Percentiles rank a stretch among this genome's conserved stretches.
Evolutionary conservation across 2,888 invertebrate genomes (phyloP).

Genomic region (Diaphora mendica): DNA sequence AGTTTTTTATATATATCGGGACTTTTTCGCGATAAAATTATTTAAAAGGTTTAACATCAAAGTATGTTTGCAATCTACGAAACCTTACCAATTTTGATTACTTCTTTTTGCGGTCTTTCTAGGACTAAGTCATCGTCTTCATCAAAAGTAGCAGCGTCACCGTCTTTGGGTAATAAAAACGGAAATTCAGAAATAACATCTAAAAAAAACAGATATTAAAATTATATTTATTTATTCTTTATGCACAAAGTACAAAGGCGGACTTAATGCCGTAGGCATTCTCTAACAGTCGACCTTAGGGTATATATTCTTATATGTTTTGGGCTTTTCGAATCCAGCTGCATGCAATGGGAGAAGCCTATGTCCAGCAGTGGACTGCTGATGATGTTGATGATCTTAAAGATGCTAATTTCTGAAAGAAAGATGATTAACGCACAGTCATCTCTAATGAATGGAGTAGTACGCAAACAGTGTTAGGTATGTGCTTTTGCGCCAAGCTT

Average conservation of each 20-base stretch:
- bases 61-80: neutral
- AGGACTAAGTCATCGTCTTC: constrained; percentile 91
- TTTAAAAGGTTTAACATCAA: neutral
- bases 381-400: neutral
- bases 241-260: too few relatives aligned
- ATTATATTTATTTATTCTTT: too few relatives aligned
- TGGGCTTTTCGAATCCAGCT: neutral
- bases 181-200: constrained; percentile 91
- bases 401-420: neutral
- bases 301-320: too few relatives aligned
- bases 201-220: constrained; percentile 66
- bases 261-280: too few relatives aligned
- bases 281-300: too few relatives aligned
- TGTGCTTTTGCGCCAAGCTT: too few relatives aligned
- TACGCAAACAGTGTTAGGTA: too few relatives aligned
- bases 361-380: too few relatives aligned
- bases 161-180: constrained; percentile 84
- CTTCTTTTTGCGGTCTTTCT: constrained; percentile 76
- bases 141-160: constrained; percentile 76
- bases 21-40: too few relatives aligned
- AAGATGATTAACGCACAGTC: neutral
- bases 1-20: too few relatives aligned
- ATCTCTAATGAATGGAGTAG: too few relatives aligned
- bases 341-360: too few relatives aligned
- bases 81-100: constrained; percentile 88